These are phyloP conservation scores for Epinotia nisella DNA, from an alignment of 2,888 invertebrate genomes.

Conservation along the genomic window DNA sequence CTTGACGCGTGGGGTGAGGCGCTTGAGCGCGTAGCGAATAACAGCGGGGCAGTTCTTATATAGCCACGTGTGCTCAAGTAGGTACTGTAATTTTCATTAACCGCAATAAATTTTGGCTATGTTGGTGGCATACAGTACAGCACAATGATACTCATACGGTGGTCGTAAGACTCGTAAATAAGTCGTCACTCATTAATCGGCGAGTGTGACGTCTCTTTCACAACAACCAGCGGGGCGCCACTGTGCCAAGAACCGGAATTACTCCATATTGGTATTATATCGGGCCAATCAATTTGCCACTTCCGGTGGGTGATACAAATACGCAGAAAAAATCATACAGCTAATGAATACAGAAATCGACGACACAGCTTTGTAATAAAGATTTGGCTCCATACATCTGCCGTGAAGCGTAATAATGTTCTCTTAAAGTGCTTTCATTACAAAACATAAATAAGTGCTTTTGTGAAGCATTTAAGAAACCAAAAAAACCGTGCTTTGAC, in stretches of 20 bases:
- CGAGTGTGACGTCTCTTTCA: conserved; percentile 76
- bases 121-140: conserved; percentile 57
- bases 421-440: neutral
- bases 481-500: neutral
- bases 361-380: neutral
- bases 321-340: conserved; percentile 11
- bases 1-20: no score
- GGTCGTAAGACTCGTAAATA: conserved; percentile 49
- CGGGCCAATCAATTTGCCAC: conserved; percentile 70
- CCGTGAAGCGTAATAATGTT: neutral
- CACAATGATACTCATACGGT: conserved; percentile 16
- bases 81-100: conserved; percentile 28
- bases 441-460: neutral
- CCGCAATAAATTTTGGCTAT: conserved; percentile 52
- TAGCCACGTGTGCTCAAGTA: conserved; percentile 38
- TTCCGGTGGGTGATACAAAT: conserved; percentile 59
- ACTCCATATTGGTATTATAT: conserved; percentile 62
- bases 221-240: conserved; percentile 78
- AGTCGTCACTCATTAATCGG: conserved; percentile 72
- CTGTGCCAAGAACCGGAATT: conserved; percentile 67
- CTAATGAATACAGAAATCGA: conserved; percentile 6
- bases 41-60: neutral
- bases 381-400: neutral
- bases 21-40: no score
- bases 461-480: neutral